Evolutionary conservation across 92 coral and sea anemone genomes (phyloP).

Genomic region (Parazoanthus swiftii): DNA sequence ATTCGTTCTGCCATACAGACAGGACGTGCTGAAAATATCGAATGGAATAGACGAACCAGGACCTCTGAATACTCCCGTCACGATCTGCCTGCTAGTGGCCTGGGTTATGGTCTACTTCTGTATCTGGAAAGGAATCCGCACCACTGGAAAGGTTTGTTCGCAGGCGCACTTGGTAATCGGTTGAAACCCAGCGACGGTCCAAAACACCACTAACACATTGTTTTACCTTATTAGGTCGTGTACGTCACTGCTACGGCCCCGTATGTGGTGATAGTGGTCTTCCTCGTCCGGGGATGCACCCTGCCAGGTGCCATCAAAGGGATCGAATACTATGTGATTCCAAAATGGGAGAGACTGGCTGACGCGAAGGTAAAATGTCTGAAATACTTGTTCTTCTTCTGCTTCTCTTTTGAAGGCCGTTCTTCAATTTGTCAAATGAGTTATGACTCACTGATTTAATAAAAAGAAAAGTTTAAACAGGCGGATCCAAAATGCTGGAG

Average conservation of each 20-base stretch:
- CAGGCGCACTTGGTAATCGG: background rate
- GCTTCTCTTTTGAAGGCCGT: no score
- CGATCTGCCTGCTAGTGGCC: conserved; percentile 82
- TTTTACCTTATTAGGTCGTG: conserved; percentile 61
- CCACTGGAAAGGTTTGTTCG: conserved; percentile 78
- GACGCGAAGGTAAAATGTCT: conserved; percentile 67
- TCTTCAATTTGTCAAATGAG: background rate
- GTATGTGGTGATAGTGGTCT: conserved; percentile 69
- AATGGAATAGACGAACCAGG: conserved; percentile 88
- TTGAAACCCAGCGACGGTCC: background rate
- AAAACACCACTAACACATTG: background rate
- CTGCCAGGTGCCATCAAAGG: conserved; percentile 84
- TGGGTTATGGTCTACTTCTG: conserved; percentile 94
- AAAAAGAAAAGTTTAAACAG: no score
- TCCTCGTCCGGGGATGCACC: conserved; percentile 85
- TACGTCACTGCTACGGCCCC: conserved; percentile 95
- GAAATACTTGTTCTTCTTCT: background rate
- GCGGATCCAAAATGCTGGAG: no score
- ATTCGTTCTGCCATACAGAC: conserved; percentile 39
- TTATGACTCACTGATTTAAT: no score
- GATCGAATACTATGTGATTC: conserved; percentile 67
- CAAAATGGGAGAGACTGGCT: conserved; percentile 70
- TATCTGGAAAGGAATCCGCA: conserved; percentile 91
- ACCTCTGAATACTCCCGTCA: conserved; percentile 64
- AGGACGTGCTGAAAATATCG: conserved; percentile 70